Evolutionary conservation across 2,888 invertebrate genomes (phyloP), one percentile per base, ranked within the genome.

Genomic region (Drosophila phalerata): DNA sequence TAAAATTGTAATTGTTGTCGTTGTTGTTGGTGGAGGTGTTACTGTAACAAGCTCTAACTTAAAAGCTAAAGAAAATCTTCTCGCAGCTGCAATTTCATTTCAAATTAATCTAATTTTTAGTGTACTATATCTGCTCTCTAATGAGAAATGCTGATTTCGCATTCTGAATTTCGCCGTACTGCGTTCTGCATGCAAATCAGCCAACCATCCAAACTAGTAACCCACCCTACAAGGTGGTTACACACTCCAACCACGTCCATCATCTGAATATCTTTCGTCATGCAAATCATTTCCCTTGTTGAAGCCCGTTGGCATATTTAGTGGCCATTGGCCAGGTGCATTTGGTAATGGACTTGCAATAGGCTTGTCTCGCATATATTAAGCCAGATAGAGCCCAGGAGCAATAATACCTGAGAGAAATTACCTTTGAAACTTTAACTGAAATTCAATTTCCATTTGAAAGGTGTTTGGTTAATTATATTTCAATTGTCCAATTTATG

Each of bases 91-190:
- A 83, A 85, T 89, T 88, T 79, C 72, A 82, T 89, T 89, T 83
- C 32, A 70, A 89, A 85, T 88, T 89, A 85, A 85, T 89, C 86
- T 77, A 88, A 89, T 85, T 89, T 77, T 83, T 69, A 60, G 56
- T 66, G 69, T 52, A n/a, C n/a, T n/a, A n/a, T n/a, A 56, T 51
- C 63, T 69, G 43, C 19, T 17, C 58, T 67, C 83, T 76, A 88
- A 82, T 85, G 86, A 77, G 83, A 85, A 85, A 85, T 84, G 84
- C 90, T 89, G 84, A 89, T 85, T 85, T 70, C 57, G 88, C 84
- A 82, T 85, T 86, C 49, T 52, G 38, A 45, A 66, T 73, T 68
- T 68, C 38, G 43, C 43, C 56, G 42, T 22, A 2, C 30, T 69
- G 56, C 64, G 62, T 28, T 64, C 62, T 68, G 90, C 88, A 85